Percentiles rank a stretch among this genome's conserved stretches.
Evolutionary conservation across 2,888 invertebrate species (phyloP).

Genomic region (Pandemis corylana): DNA sequence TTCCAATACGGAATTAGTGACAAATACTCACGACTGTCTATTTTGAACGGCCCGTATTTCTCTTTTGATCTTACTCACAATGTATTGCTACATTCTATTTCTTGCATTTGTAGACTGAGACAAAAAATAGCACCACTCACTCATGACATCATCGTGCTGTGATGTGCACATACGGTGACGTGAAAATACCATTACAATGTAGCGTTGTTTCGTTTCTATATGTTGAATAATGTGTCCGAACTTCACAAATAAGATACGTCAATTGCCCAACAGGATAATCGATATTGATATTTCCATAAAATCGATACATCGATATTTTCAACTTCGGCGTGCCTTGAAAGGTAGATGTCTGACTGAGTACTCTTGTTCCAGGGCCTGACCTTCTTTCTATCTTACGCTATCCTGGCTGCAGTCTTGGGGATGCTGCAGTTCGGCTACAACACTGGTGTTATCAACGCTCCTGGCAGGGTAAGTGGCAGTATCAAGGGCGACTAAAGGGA

Average conservation of each 20-base stretch:
- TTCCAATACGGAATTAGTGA: no score
- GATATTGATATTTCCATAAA: no score
- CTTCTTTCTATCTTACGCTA: constrained; percentile 97
- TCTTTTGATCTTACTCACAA: no score
- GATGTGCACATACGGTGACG: neutral
- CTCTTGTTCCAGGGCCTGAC: constrained; percentile 92
- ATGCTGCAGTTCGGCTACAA: constrained; percentile 99
- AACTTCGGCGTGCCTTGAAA: neutral
- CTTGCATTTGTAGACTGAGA: neutral
- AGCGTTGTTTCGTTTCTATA: neutral
- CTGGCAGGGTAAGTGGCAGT: constrained; percentile 88
- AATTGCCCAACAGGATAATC: no score
- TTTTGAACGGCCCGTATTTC: no score
- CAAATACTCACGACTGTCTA: no score
- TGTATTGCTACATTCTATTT: no score
- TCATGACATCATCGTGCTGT: neutral
- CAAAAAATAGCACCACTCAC: neutral
- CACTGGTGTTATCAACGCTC: constrained; percentile 98
- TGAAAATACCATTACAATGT: neutral
- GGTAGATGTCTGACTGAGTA: neutral
- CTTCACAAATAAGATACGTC: no score
- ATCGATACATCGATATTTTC: no score
- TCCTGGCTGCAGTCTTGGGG: constrained; percentile 96
- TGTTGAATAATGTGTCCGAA: neutral
- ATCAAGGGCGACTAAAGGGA: neutral